phyloP scores from a whole-genome alignment of 2,113 vertebrate species.

The Rhegmatorhina hoffmannsi region DNA sequence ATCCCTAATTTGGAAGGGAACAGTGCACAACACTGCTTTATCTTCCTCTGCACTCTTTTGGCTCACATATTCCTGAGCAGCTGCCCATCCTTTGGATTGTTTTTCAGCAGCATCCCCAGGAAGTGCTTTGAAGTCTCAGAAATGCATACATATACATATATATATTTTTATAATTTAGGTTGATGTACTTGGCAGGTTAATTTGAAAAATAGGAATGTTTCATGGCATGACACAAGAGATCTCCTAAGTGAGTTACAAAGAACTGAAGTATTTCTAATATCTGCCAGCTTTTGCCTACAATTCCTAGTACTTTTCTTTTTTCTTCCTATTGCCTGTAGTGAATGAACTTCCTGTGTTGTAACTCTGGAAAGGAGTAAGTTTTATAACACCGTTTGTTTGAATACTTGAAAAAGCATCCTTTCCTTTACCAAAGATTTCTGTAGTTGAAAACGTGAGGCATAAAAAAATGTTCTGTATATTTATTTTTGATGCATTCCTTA shows the following conservation, averaged over 20 bases:
- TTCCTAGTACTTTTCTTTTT: conserved; percentile 23
- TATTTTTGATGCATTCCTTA: background rate
- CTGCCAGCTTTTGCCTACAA: conserved; percentile 62
- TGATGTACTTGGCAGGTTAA: conserved; percentile 71
- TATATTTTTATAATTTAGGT: conserved; percentile 60
- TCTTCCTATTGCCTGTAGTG: background rate
- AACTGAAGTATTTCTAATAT: conserved; percentile 66
- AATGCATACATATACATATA: background rate
- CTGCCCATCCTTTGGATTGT: conserved; percentile 47
- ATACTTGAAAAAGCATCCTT: background rate
- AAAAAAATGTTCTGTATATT: background rate
- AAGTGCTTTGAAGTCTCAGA: conserved; percentile 75
- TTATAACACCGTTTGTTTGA: background rate
- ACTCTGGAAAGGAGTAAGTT: background rate
- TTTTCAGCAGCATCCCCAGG: conserved; percentile 67
- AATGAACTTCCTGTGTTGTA: conserved; percentile 52
- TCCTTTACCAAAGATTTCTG: background rate
- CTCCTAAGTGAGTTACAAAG: conserved; percentile 67
- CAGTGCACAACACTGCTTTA: background rate
- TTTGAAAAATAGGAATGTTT: conserved; percentile 64
- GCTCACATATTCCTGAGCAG: background rate
- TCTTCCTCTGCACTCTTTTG: background rate
- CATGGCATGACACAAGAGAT: conserved; percentile 69
- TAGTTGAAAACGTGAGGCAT: background rate
- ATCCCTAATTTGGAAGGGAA: background rate